A percentile compares a stretch with the other conserved stretches of the same genome.
These are phyloP conservation scores for Drosophila yooni DNA, from an alignment of 2,888 invertebrate species.

Conservation along the genomic window DNA sequence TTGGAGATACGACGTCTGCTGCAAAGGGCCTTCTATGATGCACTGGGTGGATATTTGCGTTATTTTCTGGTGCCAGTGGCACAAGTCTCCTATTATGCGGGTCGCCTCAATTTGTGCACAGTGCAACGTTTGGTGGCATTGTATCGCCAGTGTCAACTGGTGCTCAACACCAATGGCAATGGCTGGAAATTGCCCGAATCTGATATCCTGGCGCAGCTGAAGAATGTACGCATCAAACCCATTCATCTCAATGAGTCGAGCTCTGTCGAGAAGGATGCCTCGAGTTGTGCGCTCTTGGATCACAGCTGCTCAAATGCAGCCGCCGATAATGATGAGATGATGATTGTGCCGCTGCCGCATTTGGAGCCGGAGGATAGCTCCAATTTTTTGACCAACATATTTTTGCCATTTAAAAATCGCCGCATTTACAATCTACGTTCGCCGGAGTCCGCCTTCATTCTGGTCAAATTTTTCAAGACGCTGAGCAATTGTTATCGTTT, in stretches of 20 bases:
- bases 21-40: constrained; percentile 82
- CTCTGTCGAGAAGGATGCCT: constrained; percentile 47
- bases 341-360: constrained; percentile 82
- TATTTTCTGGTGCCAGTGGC: constrained; percentile 80
- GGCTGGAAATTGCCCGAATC: constrained; percentile 78
- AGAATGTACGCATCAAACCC: constrained; percentile 16
- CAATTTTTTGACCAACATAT: constrained; percentile 79
- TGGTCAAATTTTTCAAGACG: constrained; percentile 81
- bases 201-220: constrained; percentile 57
- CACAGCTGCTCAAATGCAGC: constrained; percentile 57
- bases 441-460: constrained; percentile 71
- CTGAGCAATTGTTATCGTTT: constrained; percentile 81
- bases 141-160: constrained; percentile 73
- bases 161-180: constrained; percentile 84
- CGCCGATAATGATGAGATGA: constrained; percentile 68
- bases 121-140: constrained; percentile 73
- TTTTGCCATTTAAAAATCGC: constrained; percentile 82
- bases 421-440: constrained; percentile 81
- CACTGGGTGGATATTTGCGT: constrained; percentile 83
- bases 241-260: constrained; percentile 28
- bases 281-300: constrained; percentile 78
- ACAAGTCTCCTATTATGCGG: constrained; percentile 83
- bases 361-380: constrained; percentile 71
- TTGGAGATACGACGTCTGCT: constrained; percentile 55
- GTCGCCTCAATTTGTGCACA: constrained; percentile 72